phyloP scores from a whole-genome alignment of 1,140 invertebrate species.

The Drosophila hydei region DNA sequence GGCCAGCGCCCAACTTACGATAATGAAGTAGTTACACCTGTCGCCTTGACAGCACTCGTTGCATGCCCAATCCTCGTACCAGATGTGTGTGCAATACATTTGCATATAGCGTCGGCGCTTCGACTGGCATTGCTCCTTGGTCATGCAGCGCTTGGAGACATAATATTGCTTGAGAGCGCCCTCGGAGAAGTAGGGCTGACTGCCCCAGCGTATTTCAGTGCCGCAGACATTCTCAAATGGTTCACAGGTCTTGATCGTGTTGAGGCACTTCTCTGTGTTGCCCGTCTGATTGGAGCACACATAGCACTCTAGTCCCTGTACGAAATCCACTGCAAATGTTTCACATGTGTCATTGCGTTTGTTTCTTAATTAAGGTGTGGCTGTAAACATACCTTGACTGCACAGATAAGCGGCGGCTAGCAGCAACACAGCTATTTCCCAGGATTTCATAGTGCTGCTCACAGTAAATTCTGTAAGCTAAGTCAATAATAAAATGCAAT shows the following conservation, averaged over 20 bases:
- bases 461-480: not conserved
- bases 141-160: slow-evolving; percentile 95
- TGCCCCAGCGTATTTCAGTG: slow-evolving; percentile 95
- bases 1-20: slow-evolving; percentile 89
- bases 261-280: slow-evolving; percentile 96
- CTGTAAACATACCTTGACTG: slow-evolving; percentile 52
- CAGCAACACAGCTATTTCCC: slow-evolving; percentile 58
- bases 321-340: slow-evolving; percentile 84
- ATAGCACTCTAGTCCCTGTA: slow-evolving; percentile 94
- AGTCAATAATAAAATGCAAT: not conserved
- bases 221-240: slow-evolving; percentile 93
- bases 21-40: slow-evolving; percentile 97
- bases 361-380: slow-evolving; percentile 60
- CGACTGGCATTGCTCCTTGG: slow-evolving; percentile 90
- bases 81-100: slow-evolving; percentile 94
- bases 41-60: slow-evolving; percentile 98
- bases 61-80: slow-evolving; percentile 99
- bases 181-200: slow-evolving; percentile 96
- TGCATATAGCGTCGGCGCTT: slow-evolving; percentile 88
- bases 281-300: slow-evolving; percentile 96
- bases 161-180: slow-evolving; percentile 97
- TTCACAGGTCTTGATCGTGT: slow-evolving; percentile 95
- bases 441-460: slow-evolving; percentile 45
- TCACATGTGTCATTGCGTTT: slow-evolving; percentile 1
- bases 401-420: slow-evolving; percentile 63